Conservation (phyloP, 2,113 vertebrate species). For the Megaptera novaeangliae region DNA sequence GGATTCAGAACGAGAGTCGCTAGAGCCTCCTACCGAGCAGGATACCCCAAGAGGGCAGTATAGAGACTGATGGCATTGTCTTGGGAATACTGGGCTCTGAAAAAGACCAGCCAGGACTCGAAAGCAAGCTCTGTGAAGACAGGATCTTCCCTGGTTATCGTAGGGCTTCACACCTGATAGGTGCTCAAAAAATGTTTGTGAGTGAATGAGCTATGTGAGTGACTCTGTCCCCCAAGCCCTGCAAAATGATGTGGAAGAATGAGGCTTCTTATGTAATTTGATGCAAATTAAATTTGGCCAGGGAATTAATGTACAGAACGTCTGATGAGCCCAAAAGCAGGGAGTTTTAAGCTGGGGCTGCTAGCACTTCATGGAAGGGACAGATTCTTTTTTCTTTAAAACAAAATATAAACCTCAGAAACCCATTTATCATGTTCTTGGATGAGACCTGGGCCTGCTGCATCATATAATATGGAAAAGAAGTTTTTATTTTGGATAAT, state of each 20-base stretch:
- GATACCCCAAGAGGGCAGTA: too few species aligned
- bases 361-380: background rate
- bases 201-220: background rate
- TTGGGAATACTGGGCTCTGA: background rate
- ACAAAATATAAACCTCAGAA: slow-evolving; percentile 18
- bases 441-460: background rate
- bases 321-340: background rate
- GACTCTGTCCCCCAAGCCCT: background rate
- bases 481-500: background rate
- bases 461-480: background rate
- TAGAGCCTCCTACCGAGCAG: background rate
- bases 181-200: background rate
- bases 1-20: background rate
- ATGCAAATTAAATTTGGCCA: background rate
- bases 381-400: slow-evolving; percentile 23
- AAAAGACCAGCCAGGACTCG: background rate
- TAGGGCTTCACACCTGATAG: background rate
- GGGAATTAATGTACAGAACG: background rate
- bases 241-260: background rate
- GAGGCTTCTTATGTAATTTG: background rate
- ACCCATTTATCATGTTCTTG: background rate
- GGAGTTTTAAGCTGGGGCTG: background rate
- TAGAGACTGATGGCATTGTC: background rate
- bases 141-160: background rate
- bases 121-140: background rate